Evolutionary conservation across 2,888 invertebrate genomes (phyloP), one percentile per base, ranked within the genome.

Genomic region (Schizaphis graminum): DNA sequence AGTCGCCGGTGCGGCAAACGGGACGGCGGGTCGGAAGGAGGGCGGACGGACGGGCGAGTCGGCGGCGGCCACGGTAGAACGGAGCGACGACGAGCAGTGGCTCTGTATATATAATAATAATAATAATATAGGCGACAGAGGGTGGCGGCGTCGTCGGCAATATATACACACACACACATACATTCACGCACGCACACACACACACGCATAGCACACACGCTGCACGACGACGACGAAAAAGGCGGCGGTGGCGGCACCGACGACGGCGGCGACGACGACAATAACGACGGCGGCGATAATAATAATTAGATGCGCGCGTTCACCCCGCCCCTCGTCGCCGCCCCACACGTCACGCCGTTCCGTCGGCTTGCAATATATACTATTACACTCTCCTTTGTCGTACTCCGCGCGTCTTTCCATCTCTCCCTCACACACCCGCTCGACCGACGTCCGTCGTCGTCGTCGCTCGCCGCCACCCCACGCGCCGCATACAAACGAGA

Each of bases 231-330:
- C 77, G 77, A 84, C 26, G n/a, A 77, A 35, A 53, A 53, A 49
- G 53, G 41, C 84, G 53, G 16, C 35, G 84, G 26, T 41, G 41
- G 21, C 41, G 28, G 1, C 61, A 16, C 11, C 89, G 88, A 41
- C 47, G 67, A 57, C 49, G 49, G n/a, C 49, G 41, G 28, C 91
- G 41, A 41, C 91, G 41, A 77, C 49, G 49, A 91, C 67, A 35
- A 77, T 49, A 26, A 49, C 92, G 84, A n/a, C 91, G 85, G 91
- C 85, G 85, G 61, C 87, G 88, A 61, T 92, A 92, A 92, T 92
- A 87, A 92, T 92, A 87, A 88, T 92, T 88, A 92, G 88, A 88
- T 87, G 88, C 92, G 92, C 92, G 87, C 92, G 87, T 92, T 88
- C 92, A 35, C 56, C 92, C 86, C 87, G 49, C 87, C 67, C 47